These are phyloP conservation scores for Trichechus manatus DNA, from an alignment of 2,113 vertebrate species.

Conservation along the genomic window DNA sequence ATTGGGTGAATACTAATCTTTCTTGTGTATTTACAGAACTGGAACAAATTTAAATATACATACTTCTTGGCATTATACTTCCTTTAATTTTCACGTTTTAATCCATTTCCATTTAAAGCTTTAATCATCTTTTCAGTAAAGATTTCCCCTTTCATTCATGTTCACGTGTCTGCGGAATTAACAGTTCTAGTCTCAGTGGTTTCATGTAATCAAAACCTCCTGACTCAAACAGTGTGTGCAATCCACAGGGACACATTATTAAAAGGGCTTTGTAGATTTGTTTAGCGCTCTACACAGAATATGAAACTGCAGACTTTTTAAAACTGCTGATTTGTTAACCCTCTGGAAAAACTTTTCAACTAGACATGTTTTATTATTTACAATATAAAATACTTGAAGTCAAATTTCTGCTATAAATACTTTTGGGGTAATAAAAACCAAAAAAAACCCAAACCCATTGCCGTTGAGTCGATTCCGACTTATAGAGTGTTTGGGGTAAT, in stretches of 20 bases:
- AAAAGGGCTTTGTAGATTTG: constrained; percentile 58
- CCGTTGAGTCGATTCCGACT: too few species aligned
- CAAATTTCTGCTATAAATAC: constrained; percentile 37
- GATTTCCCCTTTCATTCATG: constrained; percentile 60
- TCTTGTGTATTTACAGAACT: constrained; percentile 4
- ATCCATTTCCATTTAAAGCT: constrained; percentile 54
- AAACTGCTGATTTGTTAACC: background rate
- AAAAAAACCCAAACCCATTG: too few species aligned
- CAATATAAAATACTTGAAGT: background rate
- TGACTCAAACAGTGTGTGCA: constrained; percentile 32
- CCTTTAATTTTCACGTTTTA: constrained; percentile 53
- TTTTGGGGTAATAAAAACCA: background rate
- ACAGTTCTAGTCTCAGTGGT: constrained; percentile 52
- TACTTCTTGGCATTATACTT: background rate
- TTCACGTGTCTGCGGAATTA: constrained; percentile 54
- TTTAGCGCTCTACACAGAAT: constrained; percentile 52
- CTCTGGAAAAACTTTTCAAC: constrained; percentile 42
- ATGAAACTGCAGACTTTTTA: constrained; percentile 47
- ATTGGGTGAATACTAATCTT: background rate
- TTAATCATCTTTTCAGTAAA: constrained; percentile 70
- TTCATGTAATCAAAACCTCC: constrained; percentile 70
- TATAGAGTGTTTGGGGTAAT: background rate
- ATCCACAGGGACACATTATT: constrained; percentile 66
- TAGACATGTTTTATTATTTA: constrained; percentile 48
- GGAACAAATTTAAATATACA: background rate